Evolutionary conservation across 1,140 invertebrate genomes (phyloP).

Genomic region (Drosophila nannoptera): DNA sequence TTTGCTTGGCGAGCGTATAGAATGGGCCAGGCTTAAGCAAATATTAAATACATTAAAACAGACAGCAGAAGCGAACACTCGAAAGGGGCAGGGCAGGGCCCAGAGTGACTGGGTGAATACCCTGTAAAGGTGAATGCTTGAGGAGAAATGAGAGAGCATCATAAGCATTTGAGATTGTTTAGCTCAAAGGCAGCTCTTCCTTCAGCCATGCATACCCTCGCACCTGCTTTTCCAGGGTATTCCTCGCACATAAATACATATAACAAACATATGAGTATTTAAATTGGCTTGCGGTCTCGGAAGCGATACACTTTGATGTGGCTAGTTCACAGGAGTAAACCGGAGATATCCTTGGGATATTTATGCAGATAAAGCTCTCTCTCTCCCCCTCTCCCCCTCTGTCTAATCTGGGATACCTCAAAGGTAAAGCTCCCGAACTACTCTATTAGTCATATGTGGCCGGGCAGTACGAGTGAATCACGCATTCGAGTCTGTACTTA

Average conservation of each 20-base stretch:
- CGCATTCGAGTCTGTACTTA: constrained; percentile 11
- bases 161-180: too few relatives aligned
- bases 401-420: not conserved
- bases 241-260: too few relatives aligned
- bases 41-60: constrained; percentile 76
- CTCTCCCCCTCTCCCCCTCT: not conserved
- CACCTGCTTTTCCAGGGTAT: too few relatives aligned
- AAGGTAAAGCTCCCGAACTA: not conserved
- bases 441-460: constrained; percentile 12
- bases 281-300: constrained; percentile 60
- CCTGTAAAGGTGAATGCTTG: not conserved
- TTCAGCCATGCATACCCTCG: too few relatives aligned
- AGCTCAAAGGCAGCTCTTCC: too few relatives aligned
- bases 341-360: constrained; percentile 42
- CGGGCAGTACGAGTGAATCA: constrained; percentile 30
- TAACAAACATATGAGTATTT: constrained; percentile 36
- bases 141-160: not conserved
- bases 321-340: constrained; percentile 4
- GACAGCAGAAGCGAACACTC: constrained; percentile 49
- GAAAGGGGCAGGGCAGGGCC: constrained; percentile 42
- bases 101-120: not conserved
- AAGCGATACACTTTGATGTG: constrained; percentile 61
- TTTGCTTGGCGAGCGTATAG: constrained; percentile 32
- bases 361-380: constrained; percentile 7
- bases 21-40: constrained; percentile 54